Evolutionary conservation across 2,113 vertebrate species (phyloP), one percentile per base, ranked within the genome.

Genomic region (Gobius niger): DNA sequence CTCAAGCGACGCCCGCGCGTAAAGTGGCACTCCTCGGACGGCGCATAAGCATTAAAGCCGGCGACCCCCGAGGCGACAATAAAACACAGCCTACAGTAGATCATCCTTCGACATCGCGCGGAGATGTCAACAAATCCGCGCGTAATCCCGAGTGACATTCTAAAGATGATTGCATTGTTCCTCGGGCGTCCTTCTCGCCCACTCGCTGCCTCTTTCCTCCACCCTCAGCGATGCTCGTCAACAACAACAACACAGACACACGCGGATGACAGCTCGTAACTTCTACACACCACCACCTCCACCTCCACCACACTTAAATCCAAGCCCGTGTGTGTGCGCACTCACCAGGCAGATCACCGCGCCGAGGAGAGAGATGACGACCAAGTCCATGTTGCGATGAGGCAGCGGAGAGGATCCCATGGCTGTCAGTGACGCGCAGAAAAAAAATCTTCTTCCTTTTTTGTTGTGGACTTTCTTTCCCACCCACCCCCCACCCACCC

Each of bases 301-400:
- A n/a, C n/a, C n/a, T 15, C 34, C 12, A 4, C 24, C 2, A n/a
- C 1, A 11, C 41, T 34, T 4, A 1, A 54, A 11, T 18, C 52
- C 3, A 9, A 41, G 40, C 9, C 4, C 8, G 14, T 2, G 13
- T 10, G 13, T 10, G 47, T 3, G 56, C 34, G 40, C 40, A 96
- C 96, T 96, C 91, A 98, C 96, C 96, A 96, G 90, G 42, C 91
- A 96, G 4, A 94, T 89, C 1, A 91, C 91, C 1, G 91, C 91
- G 86, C 83, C 87, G 78, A 92, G 81, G 5, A 92, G 82, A 19
- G 89, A 92, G 84, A 94, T 93, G 80, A 96, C 90, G 63, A 97
- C 86, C 77, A 96, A 86, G 81, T 93, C 93, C 91, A 96, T 91
- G 47, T 92, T 93, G 91, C 91, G 92, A 77, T 91, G 92, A 77